Conservation (phyloP, 1,140 invertebrate genomes). For the Plectrocnemia conspersa region DNA sequence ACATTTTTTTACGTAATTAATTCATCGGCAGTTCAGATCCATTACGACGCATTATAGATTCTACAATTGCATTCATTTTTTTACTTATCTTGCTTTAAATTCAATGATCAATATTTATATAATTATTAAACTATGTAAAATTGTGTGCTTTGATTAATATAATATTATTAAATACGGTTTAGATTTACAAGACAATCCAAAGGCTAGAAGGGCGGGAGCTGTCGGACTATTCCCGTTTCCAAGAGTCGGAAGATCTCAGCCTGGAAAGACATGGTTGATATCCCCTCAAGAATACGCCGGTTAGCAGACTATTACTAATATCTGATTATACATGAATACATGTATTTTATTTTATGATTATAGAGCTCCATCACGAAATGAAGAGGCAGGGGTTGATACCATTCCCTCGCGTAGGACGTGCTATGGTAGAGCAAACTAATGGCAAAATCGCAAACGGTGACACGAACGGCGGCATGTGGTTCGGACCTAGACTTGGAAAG, state of each 20-base stretch:
- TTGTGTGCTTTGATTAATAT: too few relatives aligned
- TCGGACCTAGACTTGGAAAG: constrained; percentile 53
- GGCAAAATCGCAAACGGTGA: constrained; percentile 36
- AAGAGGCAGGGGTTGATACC: constrained; percentile 47
- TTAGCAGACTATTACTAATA: constrained; percentile 25
- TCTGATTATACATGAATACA: neutral
- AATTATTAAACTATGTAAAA: too few relatives aligned
- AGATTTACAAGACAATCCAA: too few relatives aligned
- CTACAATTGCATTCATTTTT: too few relatives aligned
- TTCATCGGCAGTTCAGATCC: too few relatives aligned
- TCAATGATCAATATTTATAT: too few relatives aligned
- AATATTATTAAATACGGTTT: too few relatives aligned
- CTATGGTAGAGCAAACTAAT: constrained; percentile 25
- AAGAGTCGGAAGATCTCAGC: constrained; percentile 50
- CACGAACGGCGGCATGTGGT: constrained; percentile 51
- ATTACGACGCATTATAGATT: too few relatives aligned
- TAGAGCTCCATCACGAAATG: constrained; percentile 40
- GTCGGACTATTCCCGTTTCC: constrained; percentile 53
- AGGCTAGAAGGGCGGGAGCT: constrained; percentile 47
- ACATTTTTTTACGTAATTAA: too few relatives aligned
- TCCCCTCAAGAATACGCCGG: constrained; percentile 41
- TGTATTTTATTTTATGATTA: neutral
- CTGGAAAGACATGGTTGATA: constrained; percentile 44
- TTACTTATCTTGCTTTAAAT: too few relatives aligned
- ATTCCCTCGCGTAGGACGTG: constrained; percentile 49